Conservation (phyloP, 2,888 invertebrate genomes). For the Uropetala carovei region DNA sequence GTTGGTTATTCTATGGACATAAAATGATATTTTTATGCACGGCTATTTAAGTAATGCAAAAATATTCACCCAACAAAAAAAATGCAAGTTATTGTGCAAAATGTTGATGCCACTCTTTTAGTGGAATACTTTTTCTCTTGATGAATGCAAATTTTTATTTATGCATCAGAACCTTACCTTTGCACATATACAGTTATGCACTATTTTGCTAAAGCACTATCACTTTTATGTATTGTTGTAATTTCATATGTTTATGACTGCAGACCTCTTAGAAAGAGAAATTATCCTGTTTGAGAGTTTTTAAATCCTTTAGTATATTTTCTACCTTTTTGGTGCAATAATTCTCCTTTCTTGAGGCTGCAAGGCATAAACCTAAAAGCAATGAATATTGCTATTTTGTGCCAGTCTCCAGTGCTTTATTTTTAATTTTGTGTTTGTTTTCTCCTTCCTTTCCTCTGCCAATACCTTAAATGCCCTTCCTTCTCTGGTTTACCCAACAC, state of each 20-base stretch:
- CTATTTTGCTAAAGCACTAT: conserved; percentile 61
- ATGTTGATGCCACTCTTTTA: neutral
- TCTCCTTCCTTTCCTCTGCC: neutral
- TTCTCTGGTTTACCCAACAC: neutral
- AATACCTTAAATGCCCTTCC: neutral
- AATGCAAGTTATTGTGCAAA: conserved; percentile 55
- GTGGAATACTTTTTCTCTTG: conserved; percentile 31
- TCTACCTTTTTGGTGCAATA: neutral
- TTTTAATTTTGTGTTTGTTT: conserved; percentile 57
- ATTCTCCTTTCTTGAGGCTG: conserved; percentile 54
- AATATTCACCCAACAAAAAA: neutral
- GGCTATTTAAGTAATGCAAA: conserved; percentile 47
- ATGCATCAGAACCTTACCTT: conserved; percentile 26
- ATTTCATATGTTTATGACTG: conserved; percentile 43
- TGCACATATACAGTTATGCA: conserved; percentile 46
- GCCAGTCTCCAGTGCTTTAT: conserved; percentile 60
- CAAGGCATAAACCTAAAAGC: conserved; percentile 8
- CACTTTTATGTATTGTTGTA: conserved; percentile 55
- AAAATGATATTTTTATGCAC: conserved; percentile 33
- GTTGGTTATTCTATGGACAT: conserved; percentile 21
- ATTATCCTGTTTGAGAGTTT: neutral
- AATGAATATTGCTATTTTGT: conserved; percentile 50
- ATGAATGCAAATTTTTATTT: conserved; percentile 58
- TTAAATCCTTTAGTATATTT: neutral
- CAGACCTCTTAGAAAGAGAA: conserved; percentile 55